Percentiles rank a stretch among this genome's conserved stretches.
Evolutionary conservation across 2,888 invertebrate species (phyloP).

Genomic region (Pterostichus madidus): DNA sequence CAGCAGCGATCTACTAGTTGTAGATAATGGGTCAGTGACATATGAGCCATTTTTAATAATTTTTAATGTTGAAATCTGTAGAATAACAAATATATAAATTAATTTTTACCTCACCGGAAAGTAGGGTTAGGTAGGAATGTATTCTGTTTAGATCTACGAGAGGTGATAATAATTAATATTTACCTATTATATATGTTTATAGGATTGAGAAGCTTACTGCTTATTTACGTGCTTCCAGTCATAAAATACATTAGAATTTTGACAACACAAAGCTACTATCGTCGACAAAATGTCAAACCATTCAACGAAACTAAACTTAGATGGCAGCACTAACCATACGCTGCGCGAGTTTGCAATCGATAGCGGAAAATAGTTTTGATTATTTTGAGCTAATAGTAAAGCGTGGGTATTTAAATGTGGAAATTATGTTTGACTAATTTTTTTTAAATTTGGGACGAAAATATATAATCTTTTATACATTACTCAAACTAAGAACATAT

Average conservation of each 20-base stretch:
- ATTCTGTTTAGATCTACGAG: background rate
- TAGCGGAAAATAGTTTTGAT: conserved; percentile 42
- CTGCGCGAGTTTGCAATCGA: conserved; percentile 40
- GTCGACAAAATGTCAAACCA: background rate
- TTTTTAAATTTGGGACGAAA: too few species aligned
- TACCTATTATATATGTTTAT: background rate
- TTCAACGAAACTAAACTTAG: background rate
- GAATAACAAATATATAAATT: conserved; percentile 26
- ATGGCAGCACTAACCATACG: conserved; percentile 6
- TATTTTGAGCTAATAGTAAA: background rate
- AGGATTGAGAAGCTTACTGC: background rate
- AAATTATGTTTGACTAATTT: background rate
- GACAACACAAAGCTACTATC: background rate
- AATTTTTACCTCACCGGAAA: background rate
- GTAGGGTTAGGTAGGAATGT: conserved; percentile 17
- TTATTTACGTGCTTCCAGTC: conserved; percentile 1
- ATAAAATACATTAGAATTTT: conserved; percentile 15
- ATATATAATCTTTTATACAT: too few species aligned
- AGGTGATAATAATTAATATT: conserved; percentile 12
- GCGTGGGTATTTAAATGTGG: background rate
- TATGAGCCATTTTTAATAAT: conserved; percentile 72
- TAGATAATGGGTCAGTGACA: conserved; percentile 76
- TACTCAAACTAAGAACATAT: too few species aligned
- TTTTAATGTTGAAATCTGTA: background rate
- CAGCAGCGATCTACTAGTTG: conserved; percentile 81